Evolutionary conservation across 2,888 invertebrate species (phyloP).

Genomic region (Vandiemenella viatica): DNA sequence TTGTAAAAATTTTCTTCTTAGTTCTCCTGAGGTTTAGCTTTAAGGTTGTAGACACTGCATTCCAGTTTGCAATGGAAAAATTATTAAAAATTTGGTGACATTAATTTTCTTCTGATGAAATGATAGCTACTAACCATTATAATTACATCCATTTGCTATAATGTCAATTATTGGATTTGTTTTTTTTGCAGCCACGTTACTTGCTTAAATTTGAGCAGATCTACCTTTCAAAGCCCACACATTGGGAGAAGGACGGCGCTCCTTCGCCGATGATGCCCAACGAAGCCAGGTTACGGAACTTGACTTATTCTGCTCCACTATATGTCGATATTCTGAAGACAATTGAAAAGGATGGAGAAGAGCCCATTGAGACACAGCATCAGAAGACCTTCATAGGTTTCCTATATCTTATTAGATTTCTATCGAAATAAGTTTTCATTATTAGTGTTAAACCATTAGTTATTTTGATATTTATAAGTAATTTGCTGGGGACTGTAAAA

Average conservation of each 20-base stretch:
- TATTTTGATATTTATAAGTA: too few relatives aligned
- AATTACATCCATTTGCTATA: too few relatives aligned
- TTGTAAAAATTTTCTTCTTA: too few relatives aligned
- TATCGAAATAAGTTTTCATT: not conserved
- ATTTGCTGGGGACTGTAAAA: too few relatives aligned
- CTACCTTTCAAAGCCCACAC: conserved; percentile 96
- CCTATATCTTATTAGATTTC: not conserved
- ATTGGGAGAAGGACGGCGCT: conserved; percentile 99
- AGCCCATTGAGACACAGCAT: conserved; percentile 61
- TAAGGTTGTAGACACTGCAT: too few relatives aligned
- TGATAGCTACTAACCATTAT: too few relatives aligned
- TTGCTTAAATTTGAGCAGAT: conserved; percentile 96
- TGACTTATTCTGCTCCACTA: conserved; percentile 95
- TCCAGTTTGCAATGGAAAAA: too few relatives aligned
- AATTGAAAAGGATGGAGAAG: conserved; percentile 77
- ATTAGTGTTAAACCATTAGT: too few relatives aligned
- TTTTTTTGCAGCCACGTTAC: conserved; percentile 55
- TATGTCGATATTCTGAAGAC: conserved; percentile 99
- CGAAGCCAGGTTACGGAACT: conserved; percentile 89
- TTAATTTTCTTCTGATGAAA: too few relatives aligned
- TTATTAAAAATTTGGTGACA: too few relatives aligned
- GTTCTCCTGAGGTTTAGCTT: too few relatives aligned
- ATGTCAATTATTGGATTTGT: too few relatives aligned
- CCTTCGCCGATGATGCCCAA: conserved; percentile 99
- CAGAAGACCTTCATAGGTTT: conserved; percentile 51